These are phyloP conservation scores for Latrodectus geometricus DNA, from an alignment of 1,140 invertebrate genomes.

Conservation along the genomic window DNA sequence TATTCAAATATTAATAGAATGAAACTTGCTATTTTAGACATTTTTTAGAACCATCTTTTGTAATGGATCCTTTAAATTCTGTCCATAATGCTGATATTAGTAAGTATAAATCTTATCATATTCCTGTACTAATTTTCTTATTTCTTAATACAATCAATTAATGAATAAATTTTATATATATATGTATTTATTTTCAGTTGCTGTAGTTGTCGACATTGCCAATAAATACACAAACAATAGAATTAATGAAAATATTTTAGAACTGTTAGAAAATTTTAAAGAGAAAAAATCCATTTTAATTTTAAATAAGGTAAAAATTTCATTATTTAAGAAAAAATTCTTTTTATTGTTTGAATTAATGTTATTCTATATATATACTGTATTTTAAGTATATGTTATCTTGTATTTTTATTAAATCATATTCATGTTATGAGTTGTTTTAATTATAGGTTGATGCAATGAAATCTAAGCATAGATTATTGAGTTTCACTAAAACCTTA, in stretches of 20 bases:
- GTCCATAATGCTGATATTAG: constrained; percentile 80
- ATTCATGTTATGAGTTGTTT: neutral
- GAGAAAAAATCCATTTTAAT: constrained; percentile 82
- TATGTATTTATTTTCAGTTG: constrained; percentile 72
- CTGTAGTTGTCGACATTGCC: constrained; percentile 86
- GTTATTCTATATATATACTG: too few relatives aligned
- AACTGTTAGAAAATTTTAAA: constrained; percentile 76
- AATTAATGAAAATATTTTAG: constrained; percentile 78
- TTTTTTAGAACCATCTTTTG: constrained; percentile 74
- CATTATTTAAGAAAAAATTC: too few relatives aligned
- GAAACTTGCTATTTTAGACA: constrained; percentile 65
- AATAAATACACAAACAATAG: constrained; percentile 76
- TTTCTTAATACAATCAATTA: neutral
- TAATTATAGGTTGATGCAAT: constrained; percentile 48
- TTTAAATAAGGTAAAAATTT: constrained; percentile 82
- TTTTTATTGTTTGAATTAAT: too few relatives aligned
- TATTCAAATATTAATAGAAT: too few relatives aligned
- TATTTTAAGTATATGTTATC: neutral
- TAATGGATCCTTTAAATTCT: constrained; percentile 75
- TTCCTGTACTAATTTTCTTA: neutral
- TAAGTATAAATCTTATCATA: constrained; percentile 18
- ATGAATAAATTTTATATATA: neutral
- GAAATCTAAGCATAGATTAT: constrained; percentile 43
- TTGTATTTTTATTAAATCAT: neutral
- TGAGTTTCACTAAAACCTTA: constrained; percentile 24